These are phyloP conservation scores for Macropis europaea DNA, from an alignment of 2,888 invertebrate genomes.

Conservation along the genomic window DNA sequence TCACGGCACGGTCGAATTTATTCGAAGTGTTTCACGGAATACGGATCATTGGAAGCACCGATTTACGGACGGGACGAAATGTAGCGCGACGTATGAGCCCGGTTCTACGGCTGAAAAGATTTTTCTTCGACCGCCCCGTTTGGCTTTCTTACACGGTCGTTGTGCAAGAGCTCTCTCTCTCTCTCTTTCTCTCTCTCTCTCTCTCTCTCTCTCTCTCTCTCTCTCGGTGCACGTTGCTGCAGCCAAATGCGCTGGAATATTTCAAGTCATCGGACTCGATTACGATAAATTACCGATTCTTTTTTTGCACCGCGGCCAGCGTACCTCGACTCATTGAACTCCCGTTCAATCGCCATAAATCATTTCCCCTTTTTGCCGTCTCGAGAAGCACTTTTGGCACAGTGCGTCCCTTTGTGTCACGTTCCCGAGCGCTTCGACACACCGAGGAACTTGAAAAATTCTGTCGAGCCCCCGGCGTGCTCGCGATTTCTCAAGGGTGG, in stretches of 20 bases:
- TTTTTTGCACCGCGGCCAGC: conserved; percentile 38
- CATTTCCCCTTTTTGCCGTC: conserved; percentile 45
- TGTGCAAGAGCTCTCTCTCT: conserved; percentile 16
- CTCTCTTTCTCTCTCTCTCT: too few relatives aligned
- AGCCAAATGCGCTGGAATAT: conserved; percentile 44
- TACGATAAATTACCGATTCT: conserved; percentile 57
- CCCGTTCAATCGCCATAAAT: conserved; percentile 47
- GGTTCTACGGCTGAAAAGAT: background rate
- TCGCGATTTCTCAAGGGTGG: too few relatives aligned
- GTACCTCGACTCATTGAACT: conserved; percentile 38
- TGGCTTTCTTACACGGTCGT: conserved; percentile 25
- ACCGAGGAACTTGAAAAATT: background rate
- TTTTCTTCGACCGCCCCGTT: background rate
- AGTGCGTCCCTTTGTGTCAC: conserved; percentile 37
- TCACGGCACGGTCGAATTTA: background rate
- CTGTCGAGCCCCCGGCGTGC: too few relatives aligned
- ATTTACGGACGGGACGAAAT: conserved; percentile 5
- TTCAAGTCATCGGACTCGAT: conserved; percentile 52
- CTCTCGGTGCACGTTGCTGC: conserved; percentile 19
- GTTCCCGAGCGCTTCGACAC: background rate
- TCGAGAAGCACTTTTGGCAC: conserved; percentile 39
- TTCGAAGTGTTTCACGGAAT: background rate
- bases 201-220: too few relatives aligned
- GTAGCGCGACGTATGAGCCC: background rate
- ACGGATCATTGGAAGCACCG: conserved; percentile 13